A percentile compares a stretch with the other conserved stretches of the same genome.
Evolutionary conservation across 1,140 invertebrate genomes (phyloP).

Genomic region (Zaprionus gabonicus): DNA sequence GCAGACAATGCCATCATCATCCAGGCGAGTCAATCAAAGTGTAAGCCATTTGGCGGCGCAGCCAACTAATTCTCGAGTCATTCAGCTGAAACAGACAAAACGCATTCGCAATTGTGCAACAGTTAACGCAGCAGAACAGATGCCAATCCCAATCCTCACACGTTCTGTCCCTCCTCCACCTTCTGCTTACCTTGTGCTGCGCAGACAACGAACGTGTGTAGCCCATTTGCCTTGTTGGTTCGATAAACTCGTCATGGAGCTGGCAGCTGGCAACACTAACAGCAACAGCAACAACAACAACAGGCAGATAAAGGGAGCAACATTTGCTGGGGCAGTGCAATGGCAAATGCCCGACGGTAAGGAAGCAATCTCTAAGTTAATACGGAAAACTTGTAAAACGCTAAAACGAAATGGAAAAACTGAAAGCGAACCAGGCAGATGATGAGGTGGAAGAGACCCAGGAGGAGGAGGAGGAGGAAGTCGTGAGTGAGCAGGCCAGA

Average conservation of each 20-base stretch:
- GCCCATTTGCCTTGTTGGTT: slow-evolving; percentile 68
- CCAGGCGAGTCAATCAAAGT: slow-evolving; percentile 18
- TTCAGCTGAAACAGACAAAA: slow-evolving; percentile 38
- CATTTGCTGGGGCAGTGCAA: slow-evolving; percentile 55
- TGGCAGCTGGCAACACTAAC: slow-evolving; percentile 27
- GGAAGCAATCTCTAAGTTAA: slow-evolving; percentile 64
- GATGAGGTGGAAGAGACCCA: background rate
- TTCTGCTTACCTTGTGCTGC: background rate
- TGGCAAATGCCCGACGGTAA: slow-evolving; percentile 63
- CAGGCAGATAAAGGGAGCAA: slow-evolving; percentile 25
- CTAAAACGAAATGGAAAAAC: slow-evolving; percentile 62
- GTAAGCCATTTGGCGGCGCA: slow-evolving; percentile 23
- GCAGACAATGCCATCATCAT: background rate
- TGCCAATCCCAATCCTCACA: slow-evolving; percentile 1
- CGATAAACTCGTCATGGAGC: slow-evolving; percentile 63
- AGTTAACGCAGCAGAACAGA: slow-evolving; percentile 28
- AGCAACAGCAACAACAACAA: slow-evolving; percentile 41
- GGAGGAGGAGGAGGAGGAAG: slow-evolving; percentile 3
- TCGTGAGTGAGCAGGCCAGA: background rate
- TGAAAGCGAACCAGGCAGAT: slow-evolving; percentile 48
- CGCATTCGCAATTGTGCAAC: slow-evolving; percentile 46
- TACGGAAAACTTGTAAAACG: slow-evolving; percentile 72
- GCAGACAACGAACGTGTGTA: slow-evolving; percentile 7
- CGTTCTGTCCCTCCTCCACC: no score
- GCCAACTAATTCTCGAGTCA: slow-evolving; percentile 26